A percentile compares a stretch with the other conserved stretches of the same genome.
Conservation (phyloP, 2,113 vertebrate species). For the Leiothrix lutea region DNA sequence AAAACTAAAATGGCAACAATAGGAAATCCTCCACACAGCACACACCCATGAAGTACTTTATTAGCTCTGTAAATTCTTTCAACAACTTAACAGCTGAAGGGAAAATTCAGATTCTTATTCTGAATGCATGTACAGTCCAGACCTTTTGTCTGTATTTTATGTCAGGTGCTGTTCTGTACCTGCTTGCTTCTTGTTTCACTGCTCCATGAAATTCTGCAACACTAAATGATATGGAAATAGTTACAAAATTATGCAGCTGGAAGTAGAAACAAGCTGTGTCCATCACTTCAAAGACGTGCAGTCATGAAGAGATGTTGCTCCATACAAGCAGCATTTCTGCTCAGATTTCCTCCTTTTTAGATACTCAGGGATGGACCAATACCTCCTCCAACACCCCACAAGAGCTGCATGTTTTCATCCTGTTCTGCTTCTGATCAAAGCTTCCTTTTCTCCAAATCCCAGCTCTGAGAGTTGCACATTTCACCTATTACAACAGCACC, state of each 20-base stretch:
- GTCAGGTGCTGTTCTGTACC: neutral
- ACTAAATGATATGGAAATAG: neutral
- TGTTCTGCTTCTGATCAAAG: neutral
- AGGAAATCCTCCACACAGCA: neutral
- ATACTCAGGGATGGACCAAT: accelerated
- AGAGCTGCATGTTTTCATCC: neutral
- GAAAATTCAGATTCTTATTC: neutral
- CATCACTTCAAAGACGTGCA: neutral
- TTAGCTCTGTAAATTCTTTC: neutral
- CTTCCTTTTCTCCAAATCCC: neutral
- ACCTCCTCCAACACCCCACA: neutral
- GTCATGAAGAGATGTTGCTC: neutral
- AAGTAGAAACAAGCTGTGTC: neutral
- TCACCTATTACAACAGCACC: neutral
- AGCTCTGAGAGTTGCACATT: neutral
- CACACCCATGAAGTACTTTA: neutral
- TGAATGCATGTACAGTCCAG: neutral
- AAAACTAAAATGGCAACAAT: neutral
- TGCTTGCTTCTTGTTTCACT: neutral
- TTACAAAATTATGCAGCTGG: neutral
- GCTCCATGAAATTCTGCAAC: neutral
- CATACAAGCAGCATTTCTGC: neutral
- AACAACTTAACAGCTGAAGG: neutral
- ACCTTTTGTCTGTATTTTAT: neutral
- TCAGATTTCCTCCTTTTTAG: neutral